Evolutionary conservation across 2,888 invertebrate species (phyloP).

Genomic region (Protodeltote pygarga): DNA sequence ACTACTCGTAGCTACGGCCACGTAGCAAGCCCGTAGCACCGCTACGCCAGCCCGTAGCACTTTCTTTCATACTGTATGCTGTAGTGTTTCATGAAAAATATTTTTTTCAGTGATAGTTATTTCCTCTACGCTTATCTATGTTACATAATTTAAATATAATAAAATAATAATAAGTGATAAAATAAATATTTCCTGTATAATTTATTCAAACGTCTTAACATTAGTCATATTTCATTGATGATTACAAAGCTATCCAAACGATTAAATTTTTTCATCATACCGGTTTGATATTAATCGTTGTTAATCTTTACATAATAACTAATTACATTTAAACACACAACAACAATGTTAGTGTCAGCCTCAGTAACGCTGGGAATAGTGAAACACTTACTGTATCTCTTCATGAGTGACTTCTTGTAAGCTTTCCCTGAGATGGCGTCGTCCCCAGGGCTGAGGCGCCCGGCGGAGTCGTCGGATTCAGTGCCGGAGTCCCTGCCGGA

Average conservation of each 20-base stretch:
- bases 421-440: constrained; percentile 86
- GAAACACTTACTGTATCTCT: constrained; percentile 95
- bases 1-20: constrained; percentile 24
- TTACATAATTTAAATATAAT: constrained; percentile 30
- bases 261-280: constrained; percentile 1
- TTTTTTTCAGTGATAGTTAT: constrained; percentile 21
- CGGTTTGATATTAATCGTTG: background rate
- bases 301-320: background rate
- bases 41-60: constrained; percentile 50
- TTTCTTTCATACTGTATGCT: constrained; percentile 43
- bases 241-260: constrained; percentile 7
- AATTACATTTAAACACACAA: background rate
- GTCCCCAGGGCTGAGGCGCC: constrained; percentile 88
- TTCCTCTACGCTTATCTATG: constrained; percentile 5
- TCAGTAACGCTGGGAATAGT: constrained; percentile 4
- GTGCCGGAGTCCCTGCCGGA: constrained; percentile 90
- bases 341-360: background rate
- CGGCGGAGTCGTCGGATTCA: constrained; percentile 94
- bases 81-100: constrained; percentile 36
- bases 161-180: constrained; percentile 14
- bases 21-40: constrained; percentile 26
- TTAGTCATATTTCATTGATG: constrained; percentile 20
- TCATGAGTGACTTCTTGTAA: constrained; percentile 97
- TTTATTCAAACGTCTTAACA: constrained; percentile 8
- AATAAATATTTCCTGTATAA: background rate